Base-by-base conservation (phyloP, 2,113 vertebrate species). In the Hirundichthys speculiger region DNA sequence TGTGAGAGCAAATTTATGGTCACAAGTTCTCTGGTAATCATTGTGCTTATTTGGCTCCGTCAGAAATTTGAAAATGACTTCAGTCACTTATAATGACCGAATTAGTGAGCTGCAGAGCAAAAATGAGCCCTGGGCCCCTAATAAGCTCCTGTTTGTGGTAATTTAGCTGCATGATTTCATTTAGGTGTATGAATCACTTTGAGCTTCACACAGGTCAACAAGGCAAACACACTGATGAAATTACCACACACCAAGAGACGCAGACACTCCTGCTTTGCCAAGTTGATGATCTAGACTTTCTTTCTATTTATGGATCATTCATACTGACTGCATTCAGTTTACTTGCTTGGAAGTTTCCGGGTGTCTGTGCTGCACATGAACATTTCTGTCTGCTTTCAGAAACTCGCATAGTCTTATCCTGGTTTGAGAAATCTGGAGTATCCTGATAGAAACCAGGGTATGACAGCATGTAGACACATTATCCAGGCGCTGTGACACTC, bases 21-120 rank as follows among this genome's bases (percentile, higher is more conserved):
- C 42, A 50, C 46, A 20, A 53, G 62, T 47, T 69, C 52, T 61
- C 40, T 47, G 50, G 49, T 64, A 60, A 58, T 59, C 60, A 64
- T 45, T 75, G 54, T 30, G 55, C 46, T 64, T 41, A 0, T 18
- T 69, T 57, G 67, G 24, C 25, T 62, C 61, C 51, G n/a, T 49
- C 67, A 16, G n/a, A 73, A 43, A 67, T 64, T 40, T 73, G 11
- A 40, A 60, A 58, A 15, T 12, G 50, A 65, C 58, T 52, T 73
- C 47, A 16, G 19, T 75, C 51, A 6, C 22, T 49, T 39, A 5
- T 73, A 54, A 65, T 65, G 54, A 55, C 38, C 45, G 21, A 43
- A 53, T 70, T 66, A 59, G 15, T 42, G 52, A 40, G 21, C 46
- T 19, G 11, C n/a, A 42, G 47, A 50, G 61, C 24, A n/a, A 57